These are phyloP conservation scores for Meleagris gallopavo DNA, from an alignment of 2,113 vertebrate species.

Conservation along the genomic window DNA sequence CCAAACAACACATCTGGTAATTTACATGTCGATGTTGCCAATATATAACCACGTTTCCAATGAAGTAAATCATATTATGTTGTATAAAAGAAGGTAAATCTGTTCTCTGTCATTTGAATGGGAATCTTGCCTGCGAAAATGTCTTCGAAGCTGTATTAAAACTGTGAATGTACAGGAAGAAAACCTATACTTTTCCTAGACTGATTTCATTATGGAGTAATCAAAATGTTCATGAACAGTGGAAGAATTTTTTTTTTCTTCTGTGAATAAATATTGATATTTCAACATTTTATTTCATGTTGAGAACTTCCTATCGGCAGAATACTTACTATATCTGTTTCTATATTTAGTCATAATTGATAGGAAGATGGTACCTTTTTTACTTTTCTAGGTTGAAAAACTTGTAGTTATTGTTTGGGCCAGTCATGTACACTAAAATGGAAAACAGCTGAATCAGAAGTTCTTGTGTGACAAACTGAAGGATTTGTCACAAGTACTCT, in stretches of 20 bases:
- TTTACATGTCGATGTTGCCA: neutral
- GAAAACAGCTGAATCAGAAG: neutral
- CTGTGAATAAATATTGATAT: neutral
- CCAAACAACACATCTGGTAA: neutral
- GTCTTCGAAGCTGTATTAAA: neutral
- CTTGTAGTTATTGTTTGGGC: neutral
- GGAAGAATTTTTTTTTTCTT: neutral
- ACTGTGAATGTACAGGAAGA: neutral
- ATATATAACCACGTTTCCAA: neutral
- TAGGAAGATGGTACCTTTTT: neutral
- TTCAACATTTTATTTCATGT: neutral
- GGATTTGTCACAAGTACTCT: neutral
- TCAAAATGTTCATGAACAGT: neutral
- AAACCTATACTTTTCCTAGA: neutral
- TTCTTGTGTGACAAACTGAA: neutral
- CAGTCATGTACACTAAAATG: neutral
- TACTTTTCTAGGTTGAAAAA: neutral
- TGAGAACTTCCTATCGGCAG: neutral
- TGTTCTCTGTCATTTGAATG: neutral
- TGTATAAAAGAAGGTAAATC: neutral
- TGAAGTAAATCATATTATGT: neutral
- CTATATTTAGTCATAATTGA: neutral
- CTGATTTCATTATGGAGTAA: neutral
- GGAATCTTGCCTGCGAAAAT: neutral
- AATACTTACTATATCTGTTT: neutral